These are phyloP conservation scores for Gryllus longicercus DNA, from an alignment of 2,888 invertebrate species.

Conservation along the genomic window DNA sequence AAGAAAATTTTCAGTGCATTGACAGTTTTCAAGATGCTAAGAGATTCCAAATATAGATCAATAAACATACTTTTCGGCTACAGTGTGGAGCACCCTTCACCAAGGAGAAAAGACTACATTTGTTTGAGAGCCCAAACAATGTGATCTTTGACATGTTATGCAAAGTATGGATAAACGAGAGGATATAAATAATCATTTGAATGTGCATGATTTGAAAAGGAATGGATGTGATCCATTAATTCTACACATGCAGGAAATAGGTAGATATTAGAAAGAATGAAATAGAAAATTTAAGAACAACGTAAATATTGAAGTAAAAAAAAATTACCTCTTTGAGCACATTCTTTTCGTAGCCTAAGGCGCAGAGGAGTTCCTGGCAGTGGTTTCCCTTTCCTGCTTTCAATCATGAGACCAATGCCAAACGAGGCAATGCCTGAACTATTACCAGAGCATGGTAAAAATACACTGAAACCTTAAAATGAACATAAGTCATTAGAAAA, in stretches of 20 bases:
- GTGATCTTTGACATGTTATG: slow-evolving; percentile 8
- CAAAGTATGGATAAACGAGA: neutral
- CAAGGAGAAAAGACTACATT: neutral
- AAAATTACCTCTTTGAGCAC: slow-evolving; percentile 87
- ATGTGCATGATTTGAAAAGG: neutral
- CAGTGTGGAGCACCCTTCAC: neutral
- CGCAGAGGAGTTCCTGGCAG: slow-evolving; percentile 83
- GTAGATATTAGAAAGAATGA: neutral
- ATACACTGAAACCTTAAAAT: slow-evolving; percentile 76
- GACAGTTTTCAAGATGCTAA: neutral
- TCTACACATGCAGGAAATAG: neutral
- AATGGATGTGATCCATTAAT: too few species aligned
- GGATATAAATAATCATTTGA: neutral
- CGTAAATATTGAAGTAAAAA: slow-evolving; percentile 28
- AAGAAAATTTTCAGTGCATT: neutral
- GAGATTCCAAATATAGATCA: neutral
- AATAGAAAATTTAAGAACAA: neutral
- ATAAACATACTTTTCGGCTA: slow-evolving; percentile 17
- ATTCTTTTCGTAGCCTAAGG: slow-evolving; percentile 86
- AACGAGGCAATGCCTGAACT: slow-evolving; percentile 84
- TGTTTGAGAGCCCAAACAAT: neutral
- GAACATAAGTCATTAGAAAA: too few species aligned
- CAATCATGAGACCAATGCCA: slow-evolving; percentile 79
- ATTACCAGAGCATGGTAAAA: slow-evolving; percentile 82
- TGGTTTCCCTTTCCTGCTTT: slow-evolving; percentile 72